These are phyloP conservation scores for pig (Sus scrofa) DNA, from an alignment of 2,113 vertebrate genomes.

Conservation along the genomic window DNA sequence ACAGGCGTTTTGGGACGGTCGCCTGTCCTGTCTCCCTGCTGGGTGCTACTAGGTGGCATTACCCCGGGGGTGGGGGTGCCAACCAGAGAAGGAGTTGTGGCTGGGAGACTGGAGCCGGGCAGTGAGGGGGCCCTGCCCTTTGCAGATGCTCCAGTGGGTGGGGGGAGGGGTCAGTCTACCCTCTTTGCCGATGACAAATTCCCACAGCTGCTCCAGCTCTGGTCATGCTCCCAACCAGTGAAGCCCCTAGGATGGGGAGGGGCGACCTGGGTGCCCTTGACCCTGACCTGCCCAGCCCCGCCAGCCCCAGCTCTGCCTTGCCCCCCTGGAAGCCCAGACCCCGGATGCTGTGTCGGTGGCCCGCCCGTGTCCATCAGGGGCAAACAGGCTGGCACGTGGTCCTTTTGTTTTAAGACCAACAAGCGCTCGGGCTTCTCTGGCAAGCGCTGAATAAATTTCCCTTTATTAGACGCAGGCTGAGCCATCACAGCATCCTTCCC, in stretches of 20 bases:
- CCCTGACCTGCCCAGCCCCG: background rate
- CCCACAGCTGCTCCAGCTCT: background rate
- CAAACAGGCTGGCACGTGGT: background rate
- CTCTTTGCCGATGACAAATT: rapidly evolving
- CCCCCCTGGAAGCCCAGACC: background rate
- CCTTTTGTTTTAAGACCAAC: background rate
- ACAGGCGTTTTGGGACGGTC: rapidly evolving
- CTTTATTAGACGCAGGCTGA: slow-evolving; percentile 70
- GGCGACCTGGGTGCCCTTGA: background rate
- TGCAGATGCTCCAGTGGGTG: rapidly evolving
- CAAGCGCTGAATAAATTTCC: slow-evolving; percentile 78
- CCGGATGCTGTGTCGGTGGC: rapidly evolving
- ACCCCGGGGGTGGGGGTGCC: background rate
- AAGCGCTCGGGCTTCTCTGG: background rate
- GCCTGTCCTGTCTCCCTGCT: rapidly evolving
- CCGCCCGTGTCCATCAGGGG: background rate
- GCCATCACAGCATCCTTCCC: slow-evolving; percentile 37
- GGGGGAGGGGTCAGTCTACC: rapidly evolving
- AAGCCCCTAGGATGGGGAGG: background rate
- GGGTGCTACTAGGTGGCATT: background rate
- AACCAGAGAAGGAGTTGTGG: background rate
- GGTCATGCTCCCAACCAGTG: rapidly evolving
- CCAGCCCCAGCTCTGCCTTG: background rate
- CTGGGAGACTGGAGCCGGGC: background rate
- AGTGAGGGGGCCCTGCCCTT: too few relatives aligned